Evolutionary conservation across 2,113 vertebrate genomes (phyloP).

Genomic region (Phyllostomus discolor): DNA sequence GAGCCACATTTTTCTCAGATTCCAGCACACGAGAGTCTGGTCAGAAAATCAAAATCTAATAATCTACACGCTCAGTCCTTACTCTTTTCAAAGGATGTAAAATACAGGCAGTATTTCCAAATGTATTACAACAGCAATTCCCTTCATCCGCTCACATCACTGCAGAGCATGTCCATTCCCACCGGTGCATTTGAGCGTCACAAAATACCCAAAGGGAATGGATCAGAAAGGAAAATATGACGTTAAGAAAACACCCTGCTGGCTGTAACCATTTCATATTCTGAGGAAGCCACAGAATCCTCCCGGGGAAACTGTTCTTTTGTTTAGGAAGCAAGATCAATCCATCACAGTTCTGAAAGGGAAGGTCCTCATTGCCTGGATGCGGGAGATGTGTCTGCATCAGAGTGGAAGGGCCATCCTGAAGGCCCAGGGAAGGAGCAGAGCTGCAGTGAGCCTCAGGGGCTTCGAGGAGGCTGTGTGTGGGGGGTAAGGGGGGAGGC

Average conservation of each 20-base stretch:
- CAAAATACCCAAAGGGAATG: constrained; percentile 5
- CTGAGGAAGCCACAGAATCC: not conserved
- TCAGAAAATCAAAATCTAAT: constrained; percentile 22
- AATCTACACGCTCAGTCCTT: not conserved
- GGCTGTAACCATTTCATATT: not conserved
- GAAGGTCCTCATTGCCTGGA: not conserved
- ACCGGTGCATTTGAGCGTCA: not conserved
- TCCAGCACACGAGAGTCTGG: not conserved
- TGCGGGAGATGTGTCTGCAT: not conserved
- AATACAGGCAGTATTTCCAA: not conserved
- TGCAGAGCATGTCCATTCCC: not conserved
- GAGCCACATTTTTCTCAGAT: not conserved
- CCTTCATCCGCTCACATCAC: not conserved
- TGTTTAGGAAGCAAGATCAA: not conserved
- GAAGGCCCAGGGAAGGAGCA: fast-evolving
- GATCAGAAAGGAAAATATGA: not conserved
- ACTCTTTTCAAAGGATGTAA: not conserved
- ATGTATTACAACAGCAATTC: not conserved
- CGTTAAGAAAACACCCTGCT: not conserved
- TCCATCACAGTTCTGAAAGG: not conserved
- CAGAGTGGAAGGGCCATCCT: not conserved
- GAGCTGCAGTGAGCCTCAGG: fast-evolving
- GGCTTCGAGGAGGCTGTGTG: not conserved
- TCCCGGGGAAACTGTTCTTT: not conserved
- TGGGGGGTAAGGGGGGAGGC: not conserved